Percentiles rank a stretch among this genome's conserved stretches.
Evolutionary conservation across 2,888 invertebrate genomes (phyloP).

Genomic region (Deroplatys truncata): DNA sequence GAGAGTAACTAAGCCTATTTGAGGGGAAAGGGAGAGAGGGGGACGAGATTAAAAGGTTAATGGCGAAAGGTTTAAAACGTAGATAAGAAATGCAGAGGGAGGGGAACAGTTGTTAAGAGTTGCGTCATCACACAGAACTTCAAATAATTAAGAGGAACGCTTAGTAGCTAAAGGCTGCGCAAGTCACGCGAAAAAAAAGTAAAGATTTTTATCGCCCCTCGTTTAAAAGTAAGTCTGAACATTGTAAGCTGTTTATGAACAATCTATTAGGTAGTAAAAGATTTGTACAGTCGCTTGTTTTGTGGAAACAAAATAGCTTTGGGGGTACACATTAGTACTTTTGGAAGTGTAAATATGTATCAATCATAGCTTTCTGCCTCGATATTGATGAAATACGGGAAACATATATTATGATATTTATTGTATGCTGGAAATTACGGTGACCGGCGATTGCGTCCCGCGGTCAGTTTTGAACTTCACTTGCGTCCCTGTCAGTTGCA

Average conservation of each 20-base stretch:
- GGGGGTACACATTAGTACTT: too few relatives aligned
- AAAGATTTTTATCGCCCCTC: not conserved
- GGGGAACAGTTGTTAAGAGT: not conserved
- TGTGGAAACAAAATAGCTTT: too few relatives aligned
- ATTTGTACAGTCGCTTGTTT: too few relatives aligned
- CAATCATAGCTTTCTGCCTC: too few relatives aligned
- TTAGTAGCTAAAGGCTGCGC: not conserved
- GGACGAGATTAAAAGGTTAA: constrained; percentile 29
- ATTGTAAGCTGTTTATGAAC: not conserved
- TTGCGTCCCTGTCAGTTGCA: too few relatives aligned
- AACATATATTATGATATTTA: too few relatives aligned
- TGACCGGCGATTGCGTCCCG: too few relatives aligned
- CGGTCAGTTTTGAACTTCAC: too few relatives aligned
- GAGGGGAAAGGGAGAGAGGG: not conserved
- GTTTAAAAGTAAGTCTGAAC: not conserved
- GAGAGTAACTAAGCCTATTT: constrained; percentile 19
- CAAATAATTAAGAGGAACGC: not conserved
- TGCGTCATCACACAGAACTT: not conserved
- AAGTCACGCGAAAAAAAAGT: not conserved
- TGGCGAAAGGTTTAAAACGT: constrained; percentile 23
- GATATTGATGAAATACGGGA: too few relatives aligned
- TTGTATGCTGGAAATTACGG: too few relatives aligned
- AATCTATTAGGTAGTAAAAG: too few relatives aligned
- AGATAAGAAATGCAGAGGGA: constrained; percentile 9
- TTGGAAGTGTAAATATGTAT: too few relatives aligned